Conservation (phyloP, 2,888 invertebrate genomes). For the Malthinus flaveolus region DNA sequence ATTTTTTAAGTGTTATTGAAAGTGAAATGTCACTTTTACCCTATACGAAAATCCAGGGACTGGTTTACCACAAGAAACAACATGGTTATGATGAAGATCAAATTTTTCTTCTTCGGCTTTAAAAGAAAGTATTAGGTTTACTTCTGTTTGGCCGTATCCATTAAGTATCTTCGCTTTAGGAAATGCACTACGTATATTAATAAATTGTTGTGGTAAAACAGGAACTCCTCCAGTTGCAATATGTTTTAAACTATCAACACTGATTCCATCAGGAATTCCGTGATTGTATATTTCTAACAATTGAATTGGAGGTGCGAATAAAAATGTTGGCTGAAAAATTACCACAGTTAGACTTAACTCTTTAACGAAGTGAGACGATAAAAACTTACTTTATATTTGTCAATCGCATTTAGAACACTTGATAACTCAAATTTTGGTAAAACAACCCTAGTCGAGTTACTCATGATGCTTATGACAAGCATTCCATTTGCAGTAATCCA, state of each 20-base stretch:
- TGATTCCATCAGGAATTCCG: background rate
- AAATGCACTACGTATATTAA: conserved; percentile 42
- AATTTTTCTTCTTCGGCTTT: conserved; percentile 39
- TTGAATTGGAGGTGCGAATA: conserved; percentile 40
- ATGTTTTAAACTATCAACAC: conserved; percentile 40
- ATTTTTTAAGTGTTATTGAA: background rate
- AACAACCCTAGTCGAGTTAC: conserved; percentile 20
- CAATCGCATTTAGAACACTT: conserved; percentile 23
- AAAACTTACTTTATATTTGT: conserved; percentile 21
- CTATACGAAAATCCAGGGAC: conserved; percentile 42
- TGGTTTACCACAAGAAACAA: conserved; percentile 41
- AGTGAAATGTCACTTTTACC: conserved; percentile 29
- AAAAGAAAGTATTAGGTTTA: conserved; percentile 41
- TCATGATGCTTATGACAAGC: conserved; percentile 6
- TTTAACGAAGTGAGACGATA: background rate
- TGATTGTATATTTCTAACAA: background rate
- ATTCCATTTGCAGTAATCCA: conserved; percentile 28
- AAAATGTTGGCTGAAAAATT: conserved; percentile 36
- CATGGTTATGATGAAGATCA: conserved; percentile 39
- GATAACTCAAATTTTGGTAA: conserved; percentile 21
- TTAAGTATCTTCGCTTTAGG: conserved; percentile 45
- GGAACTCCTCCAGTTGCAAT: conserved; percentile 41
- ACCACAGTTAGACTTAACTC: background rate
- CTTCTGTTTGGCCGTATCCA: conserved; percentile 49
- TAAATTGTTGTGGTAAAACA: conserved; percentile 36